Base-by-base conservation (phyloP, 2,888 invertebrate species). In the Nemotelus nigrinus region DNA sequence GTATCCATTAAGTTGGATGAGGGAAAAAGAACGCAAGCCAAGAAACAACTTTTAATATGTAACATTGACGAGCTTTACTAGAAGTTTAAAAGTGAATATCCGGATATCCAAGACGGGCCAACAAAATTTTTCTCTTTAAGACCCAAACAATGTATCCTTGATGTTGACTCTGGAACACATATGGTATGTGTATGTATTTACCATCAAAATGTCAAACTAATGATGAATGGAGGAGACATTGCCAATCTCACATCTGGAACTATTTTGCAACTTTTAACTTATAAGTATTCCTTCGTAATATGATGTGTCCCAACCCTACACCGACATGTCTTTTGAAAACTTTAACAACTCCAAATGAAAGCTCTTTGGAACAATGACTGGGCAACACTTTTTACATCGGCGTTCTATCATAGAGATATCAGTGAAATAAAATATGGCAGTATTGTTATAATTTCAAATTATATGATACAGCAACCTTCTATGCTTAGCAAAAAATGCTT, bases 221-320 rank as follows among this genome's bases (percentile, higher is more conserved):
- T 64, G 65, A 6, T 64, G 45, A 64, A 41, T 64, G 65, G 65
- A 64, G 65, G 65, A 64, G 65, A 64, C 45, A 64, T 41, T 64
- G 43, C n/a, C 5, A 44, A 41, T 64, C 65, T 64, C 7, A 41
- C 65, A 6, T 39, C 65, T 64, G 44, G 45, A 44, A 44, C 44
- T 44, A 25, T 8, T 8, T 41, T 64, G 45, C 39, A 45, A 6
- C 65, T 41, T 6, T 44, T 10, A 8, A 8, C 43, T 6, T 64
- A 64, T 5, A 64, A 64, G n/a, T 2, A 64, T 64, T 64, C 45
- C 65, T 64, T 8, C 5, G 8, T 8, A 64, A 64, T 1, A 64
- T 64, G 65, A 64, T 64, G 60, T 60, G n/a, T 10, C 7, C 25
- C n/a, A 25, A 10, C 7, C n/a, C n/a, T 25, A 10, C 10, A 25